A percentile compares a stretch with the other conserved stretches of the same genome.
phyloP scores from a whole-genome alignment of 2,113 vertebrate genomes.

The Aphyosemion australe region DNA sequence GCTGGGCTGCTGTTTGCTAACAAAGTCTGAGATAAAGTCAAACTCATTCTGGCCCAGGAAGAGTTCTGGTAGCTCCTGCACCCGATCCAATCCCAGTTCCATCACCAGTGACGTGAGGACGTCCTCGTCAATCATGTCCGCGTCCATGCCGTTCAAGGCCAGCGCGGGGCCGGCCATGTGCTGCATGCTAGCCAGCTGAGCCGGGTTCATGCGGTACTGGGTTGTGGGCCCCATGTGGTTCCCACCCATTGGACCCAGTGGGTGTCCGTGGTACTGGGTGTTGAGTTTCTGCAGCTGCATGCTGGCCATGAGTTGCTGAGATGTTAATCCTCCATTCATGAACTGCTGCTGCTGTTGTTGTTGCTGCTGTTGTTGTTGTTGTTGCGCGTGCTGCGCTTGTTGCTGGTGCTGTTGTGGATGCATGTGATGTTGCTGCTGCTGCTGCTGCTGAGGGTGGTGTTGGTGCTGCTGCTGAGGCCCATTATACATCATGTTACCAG shows the following conservation, averaged over 20 bases:
- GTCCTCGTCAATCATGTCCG: conserved; percentile 96
- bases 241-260: conserved; percentile 79
- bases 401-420: conserved; percentile 63
- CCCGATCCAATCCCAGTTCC: conserved; percentile 94
- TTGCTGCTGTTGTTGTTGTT: conserved; percentile 78
- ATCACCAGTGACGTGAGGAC: conserved; percentile 93
- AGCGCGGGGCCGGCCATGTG: conserved; percentile 84
- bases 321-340: conserved; percentile 83
- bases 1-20: conserved; percentile 93
- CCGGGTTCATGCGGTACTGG: conserved; percentile 83
- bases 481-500: conserved; percentile 83
- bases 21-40: conserved; percentile 97
- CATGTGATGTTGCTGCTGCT: conserved; percentile 74
- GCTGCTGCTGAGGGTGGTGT: conserved; percentile 74
- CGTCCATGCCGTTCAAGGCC: conserved; percentile 89
- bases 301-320: conserved; percentile 89
- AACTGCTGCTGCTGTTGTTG: conserved; percentile 85
- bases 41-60: conserved; percentile 98
- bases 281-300: conserved; percentile 95
- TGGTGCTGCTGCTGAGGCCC: conserved; percentile 73
- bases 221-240: conserved; percentile 77
- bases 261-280: conserved; percentile 90
- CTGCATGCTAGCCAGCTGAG: conserved; percentile 84
- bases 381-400: conserved; percentile 60
- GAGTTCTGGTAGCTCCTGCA: conserved; percentile 96